Evolutionary conservation across 1,140 invertebrate genomes (phyloP).

Genomic region (Leucophenga varia): DNA sequence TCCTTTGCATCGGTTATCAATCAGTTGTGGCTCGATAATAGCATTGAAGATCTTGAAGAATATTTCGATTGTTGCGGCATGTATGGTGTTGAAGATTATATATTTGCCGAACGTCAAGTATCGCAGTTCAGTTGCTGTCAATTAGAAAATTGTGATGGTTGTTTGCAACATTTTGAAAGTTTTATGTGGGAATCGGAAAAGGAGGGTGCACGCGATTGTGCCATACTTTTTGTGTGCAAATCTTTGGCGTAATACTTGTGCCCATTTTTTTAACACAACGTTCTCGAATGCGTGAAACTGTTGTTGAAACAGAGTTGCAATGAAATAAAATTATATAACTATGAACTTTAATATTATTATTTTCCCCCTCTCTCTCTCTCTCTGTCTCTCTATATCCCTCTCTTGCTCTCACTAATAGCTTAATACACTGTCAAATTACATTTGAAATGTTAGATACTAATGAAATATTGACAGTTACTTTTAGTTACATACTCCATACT

Average conservation of each 20-base stretch:
- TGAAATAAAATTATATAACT: too few species aligned
- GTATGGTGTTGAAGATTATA: conserved; percentile 22
- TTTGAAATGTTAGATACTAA: too few species aligned
- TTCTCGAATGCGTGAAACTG: too few species aligned
- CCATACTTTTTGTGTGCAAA: conserved; percentile 13
- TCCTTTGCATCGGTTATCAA: conserved; percentile 12
- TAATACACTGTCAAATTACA: too few species aligned
- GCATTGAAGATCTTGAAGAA: conserved; percentile 10
- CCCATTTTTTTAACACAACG: too few species aligned
- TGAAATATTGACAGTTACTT: too few species aligned
- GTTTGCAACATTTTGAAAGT: neutral
- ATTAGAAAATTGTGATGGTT: conserved; percentile 17
- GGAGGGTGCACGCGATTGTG: conserved; percentile 35
- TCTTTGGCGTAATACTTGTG: conserved; percentile 10
- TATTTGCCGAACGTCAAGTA: conserved; percentile 22
- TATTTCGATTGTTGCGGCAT: conserved; percentile 27
- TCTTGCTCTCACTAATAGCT: too few species aligned
- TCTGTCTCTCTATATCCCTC: too few species aligned
- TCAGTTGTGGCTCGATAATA: conserved; percentile 11
- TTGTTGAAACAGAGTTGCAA: too few species aligned
- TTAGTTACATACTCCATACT: too few species aligned
- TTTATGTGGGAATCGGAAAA: conserved; percentile 17
- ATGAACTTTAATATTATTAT: too few species aligned
- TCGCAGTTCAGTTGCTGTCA: conserved; percentile 21
- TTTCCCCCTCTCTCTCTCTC: too few species aligned